Conservation (phyloP, 2,888 invertebrate genomes). For the Drosophila robusta region DNA sequence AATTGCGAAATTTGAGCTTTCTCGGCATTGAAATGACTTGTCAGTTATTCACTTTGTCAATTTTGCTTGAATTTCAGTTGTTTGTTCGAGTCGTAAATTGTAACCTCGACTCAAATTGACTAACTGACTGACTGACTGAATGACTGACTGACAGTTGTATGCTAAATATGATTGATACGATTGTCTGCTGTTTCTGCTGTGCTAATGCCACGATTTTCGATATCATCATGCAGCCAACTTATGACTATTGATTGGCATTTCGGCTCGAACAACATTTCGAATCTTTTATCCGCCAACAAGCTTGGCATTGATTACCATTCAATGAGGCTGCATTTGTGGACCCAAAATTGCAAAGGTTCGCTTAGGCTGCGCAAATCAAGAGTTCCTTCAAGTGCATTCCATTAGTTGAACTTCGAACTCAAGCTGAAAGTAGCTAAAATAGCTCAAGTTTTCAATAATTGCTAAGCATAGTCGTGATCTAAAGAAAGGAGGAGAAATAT, state of each 20-base stretch:
- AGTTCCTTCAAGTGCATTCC: constrained; percentile 15
- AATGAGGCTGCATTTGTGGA: background rate
- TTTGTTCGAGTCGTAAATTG: constrained; percentile 4
- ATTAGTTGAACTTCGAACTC: background rate
- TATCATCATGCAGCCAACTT: constrained; percentile 43
- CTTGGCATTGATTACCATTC: constrained; percentile 30
- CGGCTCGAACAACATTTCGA: constrained; percentile 38
- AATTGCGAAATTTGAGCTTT: constrained; percentile 58
- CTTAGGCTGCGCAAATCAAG: background rate
- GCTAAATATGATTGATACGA: constrained; percentile 78
- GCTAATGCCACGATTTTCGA: constrained; percentile 48
- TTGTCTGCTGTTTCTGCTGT: constrained; percentile 27
- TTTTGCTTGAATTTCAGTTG: constrained; percentile 7
- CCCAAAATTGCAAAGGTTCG: constrained; percentile 4
- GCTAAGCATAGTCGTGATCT: too few species aligned
- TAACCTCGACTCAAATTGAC: constrained; percentile 29
- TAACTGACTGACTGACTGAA: constrained; percentile 36
- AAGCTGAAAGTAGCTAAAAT: too few species aligned
- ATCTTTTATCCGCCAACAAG: constrained; percentile 7
- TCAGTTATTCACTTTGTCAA: constrained; percentile 40
- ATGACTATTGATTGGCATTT: constrained; percentile 44
- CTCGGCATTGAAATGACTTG: constrained; percentile 44
- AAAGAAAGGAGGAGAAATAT: too few species aligned
- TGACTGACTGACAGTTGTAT: constrained; percentile 67
- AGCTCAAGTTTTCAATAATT: too few species aligned